A percentile compares a stretch with the other conserved stretches of the same genome.
Conservation (phyloP, 2,797 vertebrate genomes). For the Knipowitschia caucasica region DNA sequence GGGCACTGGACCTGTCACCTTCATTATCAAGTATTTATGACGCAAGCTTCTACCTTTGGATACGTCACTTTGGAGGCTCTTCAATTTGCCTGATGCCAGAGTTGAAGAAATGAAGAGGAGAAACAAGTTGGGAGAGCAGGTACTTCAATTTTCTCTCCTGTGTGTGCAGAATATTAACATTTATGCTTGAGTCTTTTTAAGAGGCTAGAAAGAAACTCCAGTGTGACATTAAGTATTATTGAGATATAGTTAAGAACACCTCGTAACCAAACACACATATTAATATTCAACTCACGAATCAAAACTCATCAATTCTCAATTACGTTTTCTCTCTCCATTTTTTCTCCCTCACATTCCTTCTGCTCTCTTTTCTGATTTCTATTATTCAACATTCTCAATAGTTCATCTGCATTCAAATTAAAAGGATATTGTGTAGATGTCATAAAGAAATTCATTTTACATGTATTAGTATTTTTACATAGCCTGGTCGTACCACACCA, state of each 20-base stretch:
- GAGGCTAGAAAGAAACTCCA: slow-evolving; percentile 8
- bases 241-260: background rate
- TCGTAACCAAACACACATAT: slow-evolving; percentile 1
- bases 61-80: slow-evolving; percentile 43
- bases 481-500: no score
- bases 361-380: background rate
- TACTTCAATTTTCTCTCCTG: slow-evolving; percentile 30
- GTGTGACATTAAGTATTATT: slow-evolving; percentile 10
- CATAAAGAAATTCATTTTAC: no score
- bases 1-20: slow-evolving; percentile 52
- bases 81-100: slow-evolving; percentile 36
- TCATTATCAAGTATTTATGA: slow-evolving; percentile 67
- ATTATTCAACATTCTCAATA: background rate
- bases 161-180: slow-evolving; percentile 34
- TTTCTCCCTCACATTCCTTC: background rate
- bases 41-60: slow-evolving; percentile 55
- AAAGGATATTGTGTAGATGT: background rate
- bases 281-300: background rate
- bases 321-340: background rate
- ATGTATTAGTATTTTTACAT: no score
- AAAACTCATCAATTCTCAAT: slow-evolving; percentile 6
- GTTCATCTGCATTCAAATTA: background rate
- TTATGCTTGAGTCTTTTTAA: background rate
- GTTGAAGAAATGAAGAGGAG: slow-evolving; percentile 36
- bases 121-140: slow-evolving; percentile 33